Evolutionary conservation across 2,888 invertebrate genomes (phyloP), one percentile per base, ranked within the genome.

Genomic region (Athalia circularis): DNA sequence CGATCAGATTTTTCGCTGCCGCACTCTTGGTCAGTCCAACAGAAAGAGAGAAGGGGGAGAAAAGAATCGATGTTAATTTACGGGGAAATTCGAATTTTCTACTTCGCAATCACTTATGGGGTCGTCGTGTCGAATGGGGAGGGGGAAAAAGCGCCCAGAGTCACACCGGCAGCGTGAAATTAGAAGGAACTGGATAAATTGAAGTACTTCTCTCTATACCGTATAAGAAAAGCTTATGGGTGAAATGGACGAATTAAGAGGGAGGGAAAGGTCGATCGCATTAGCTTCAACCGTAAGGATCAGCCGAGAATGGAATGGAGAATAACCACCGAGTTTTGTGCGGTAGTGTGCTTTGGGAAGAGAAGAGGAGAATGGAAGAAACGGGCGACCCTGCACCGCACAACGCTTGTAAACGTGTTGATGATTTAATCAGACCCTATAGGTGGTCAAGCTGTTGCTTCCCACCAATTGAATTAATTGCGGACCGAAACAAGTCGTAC

Each of bases 401-500:
- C 45, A 72, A 61, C 47, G 70, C 72, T 57, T 15, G 59, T 59
- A 72, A 57, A 47, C 50, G 75, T 50, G 75, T 75, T 75, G 75
- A 75, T 62, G 75, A 75, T 75, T 75, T 75, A 75, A 75, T 75
- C 75, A 62, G 75, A 62, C 75, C 62, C 50, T 50, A 52, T 50
- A 75, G 50, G 62, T 75, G 75, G 75, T 11, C 75, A 48, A 52
- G 75, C 75, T 75, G 75, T 50, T 57, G 75, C 64, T 75, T 75
- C 75, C 75, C 75, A 75, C 75, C 75, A 75, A 62, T 75, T 61
- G 61, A 64, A 75, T 75, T 75, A 62, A 75, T 75, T 75, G 75
- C 75, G 50, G 75, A 75, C 50, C 64, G 75, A 75, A 64, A 48
- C 65, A 65, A 61, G 29, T 75, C 75, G 75, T 75, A 61, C 75